Evolutionary conservation across 2,888 invertebrate genomes (phyloP).

Genomic region (Andrena praecox): DNA sequence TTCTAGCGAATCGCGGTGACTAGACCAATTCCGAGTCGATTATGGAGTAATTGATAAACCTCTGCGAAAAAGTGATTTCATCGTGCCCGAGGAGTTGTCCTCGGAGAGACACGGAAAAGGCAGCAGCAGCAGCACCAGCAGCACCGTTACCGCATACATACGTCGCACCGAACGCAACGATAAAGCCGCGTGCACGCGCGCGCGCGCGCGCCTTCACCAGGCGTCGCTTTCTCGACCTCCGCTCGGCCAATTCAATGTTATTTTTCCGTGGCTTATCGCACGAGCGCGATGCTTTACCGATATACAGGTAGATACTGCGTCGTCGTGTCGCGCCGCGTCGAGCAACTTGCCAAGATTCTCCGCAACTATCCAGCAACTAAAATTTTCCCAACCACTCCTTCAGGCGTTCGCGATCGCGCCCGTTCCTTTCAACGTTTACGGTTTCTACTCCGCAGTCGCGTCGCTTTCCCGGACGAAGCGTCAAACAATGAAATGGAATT

Average conservation of each 20-base stretch:
- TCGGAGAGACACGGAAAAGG: not conserved
- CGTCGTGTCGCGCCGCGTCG: too few species aligned
- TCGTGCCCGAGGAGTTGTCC: conserved; percentile 4
- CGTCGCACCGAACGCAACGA: conserved; percentile 31
- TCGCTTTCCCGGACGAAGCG: too few species aligned
- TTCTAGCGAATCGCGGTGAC: not conserved
- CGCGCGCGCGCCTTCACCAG: conserved; percentile 33
- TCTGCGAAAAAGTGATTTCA: not conserved
- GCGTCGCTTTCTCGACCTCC: conserved; percentile 39
- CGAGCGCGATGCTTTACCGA: not conserved
- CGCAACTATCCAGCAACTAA: too few species aligned
- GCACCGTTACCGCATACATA: not conserved
- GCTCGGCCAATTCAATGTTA: not conserved
- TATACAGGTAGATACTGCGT: too few species aligned
- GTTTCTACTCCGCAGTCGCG: too few species aligned
- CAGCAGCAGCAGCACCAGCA: not conserved
- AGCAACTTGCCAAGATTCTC: not conserved
- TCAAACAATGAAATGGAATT: too few species aligned
- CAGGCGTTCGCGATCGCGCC: too few species aligned
- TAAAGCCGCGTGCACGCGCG: conserved; percentile 40
- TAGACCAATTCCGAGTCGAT: not conserved
- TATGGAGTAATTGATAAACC: not conserved
- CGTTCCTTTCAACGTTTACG: too few species aligned
- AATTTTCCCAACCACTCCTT: too few species aligned
- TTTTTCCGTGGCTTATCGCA: conserved; percentile 47